Evolutionary conservation across 2,797 vertebrate species (phyloP).

Genomic region (Ctenopoma kingsleyae): DNA sequence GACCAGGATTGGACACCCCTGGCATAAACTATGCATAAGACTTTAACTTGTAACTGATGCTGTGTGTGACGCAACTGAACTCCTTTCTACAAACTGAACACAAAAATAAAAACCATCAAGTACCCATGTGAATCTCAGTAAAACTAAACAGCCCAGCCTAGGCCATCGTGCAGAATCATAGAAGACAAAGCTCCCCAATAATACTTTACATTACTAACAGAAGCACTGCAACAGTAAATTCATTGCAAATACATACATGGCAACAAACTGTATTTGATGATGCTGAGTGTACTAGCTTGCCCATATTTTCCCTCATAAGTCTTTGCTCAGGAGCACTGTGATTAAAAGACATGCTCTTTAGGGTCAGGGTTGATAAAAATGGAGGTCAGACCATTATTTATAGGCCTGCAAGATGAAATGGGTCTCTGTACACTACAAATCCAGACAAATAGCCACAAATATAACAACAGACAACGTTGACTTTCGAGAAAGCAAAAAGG

Average conservation of each 20-base stretch:
- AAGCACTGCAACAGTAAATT: background rate
- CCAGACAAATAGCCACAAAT: slow-evolving; percentile 25
- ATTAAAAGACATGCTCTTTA: slow-evolving; percentile 17
- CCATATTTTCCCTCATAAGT: background rate
- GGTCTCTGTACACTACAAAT: slow-evolving; percentile 13
- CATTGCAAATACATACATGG: background rate
- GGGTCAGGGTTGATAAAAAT: slow-evolving; percentile 19
- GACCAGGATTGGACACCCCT: too few relatives aligned
- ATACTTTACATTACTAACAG: background rate
- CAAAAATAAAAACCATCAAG: too few relatives aligned
- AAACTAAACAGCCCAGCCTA: too few relatives aligned
- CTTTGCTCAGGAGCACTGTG: background rate
- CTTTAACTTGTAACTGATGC: too few relatives aligned
- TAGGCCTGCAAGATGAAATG: slow-evolving; percentile 4
- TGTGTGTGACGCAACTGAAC: too few relatives aligned
- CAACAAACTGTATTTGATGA: background rate
- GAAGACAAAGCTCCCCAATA: too few relatives aligned
- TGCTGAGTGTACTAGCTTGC: background rate
- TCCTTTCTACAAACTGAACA: too few relatives aligned
- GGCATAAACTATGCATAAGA: too few relatives aligned
- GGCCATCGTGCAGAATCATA: too few relatives aligned
- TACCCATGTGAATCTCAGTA: too few relatives aligned
- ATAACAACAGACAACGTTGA: slow-evolving; percentile 15
- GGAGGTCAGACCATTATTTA: slow-evolving; percentile 23
- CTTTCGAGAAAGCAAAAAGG: slow-evolving; percentile 15